Conservation (phyloP, 2,888 invertebrate species). For the Teleogryllus oceanicus region DNA sequence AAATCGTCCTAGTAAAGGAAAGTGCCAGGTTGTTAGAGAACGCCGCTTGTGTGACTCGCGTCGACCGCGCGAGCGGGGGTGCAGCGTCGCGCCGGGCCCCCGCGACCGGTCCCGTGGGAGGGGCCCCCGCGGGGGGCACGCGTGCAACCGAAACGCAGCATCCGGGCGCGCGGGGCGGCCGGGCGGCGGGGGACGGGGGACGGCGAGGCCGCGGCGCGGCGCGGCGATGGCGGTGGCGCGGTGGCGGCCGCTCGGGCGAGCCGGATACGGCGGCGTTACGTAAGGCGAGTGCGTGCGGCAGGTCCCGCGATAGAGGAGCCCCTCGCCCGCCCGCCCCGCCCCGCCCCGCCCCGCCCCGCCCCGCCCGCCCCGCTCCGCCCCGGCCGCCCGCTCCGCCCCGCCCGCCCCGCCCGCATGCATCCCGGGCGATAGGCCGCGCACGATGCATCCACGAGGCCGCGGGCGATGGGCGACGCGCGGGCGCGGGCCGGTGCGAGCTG, state of each 20-base stretch:
- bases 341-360: neutral
- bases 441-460: neutral
- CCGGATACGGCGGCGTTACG: neutral
- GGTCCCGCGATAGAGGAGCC: neutral
- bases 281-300: neutral
- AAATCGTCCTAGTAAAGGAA: too few relatives aligned
- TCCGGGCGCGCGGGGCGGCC: neutral
- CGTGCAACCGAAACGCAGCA: conserved; percentile 10
- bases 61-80: neutral
- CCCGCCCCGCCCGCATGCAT: neutral
- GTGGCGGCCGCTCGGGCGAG: neutral
- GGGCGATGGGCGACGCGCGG: too few relatives aligned
- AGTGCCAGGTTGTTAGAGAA: too few relatives aligned
- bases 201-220: neutral
- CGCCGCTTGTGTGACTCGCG: too few relatives aligned
- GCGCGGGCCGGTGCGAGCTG: too few relatives aligned
- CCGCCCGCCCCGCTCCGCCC: neutral
- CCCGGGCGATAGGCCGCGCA: neutral
- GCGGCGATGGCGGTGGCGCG: neutral
- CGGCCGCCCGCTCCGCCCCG: neutral
- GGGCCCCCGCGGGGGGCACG: neutral
- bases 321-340: neutral
- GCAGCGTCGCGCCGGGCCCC: neutral
- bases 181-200: neutral
- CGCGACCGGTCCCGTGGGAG: neutral